phyloP scores from a whole-genome alignment of 1,140 invertebrate species.

The Drosophila azteca region DNA sequence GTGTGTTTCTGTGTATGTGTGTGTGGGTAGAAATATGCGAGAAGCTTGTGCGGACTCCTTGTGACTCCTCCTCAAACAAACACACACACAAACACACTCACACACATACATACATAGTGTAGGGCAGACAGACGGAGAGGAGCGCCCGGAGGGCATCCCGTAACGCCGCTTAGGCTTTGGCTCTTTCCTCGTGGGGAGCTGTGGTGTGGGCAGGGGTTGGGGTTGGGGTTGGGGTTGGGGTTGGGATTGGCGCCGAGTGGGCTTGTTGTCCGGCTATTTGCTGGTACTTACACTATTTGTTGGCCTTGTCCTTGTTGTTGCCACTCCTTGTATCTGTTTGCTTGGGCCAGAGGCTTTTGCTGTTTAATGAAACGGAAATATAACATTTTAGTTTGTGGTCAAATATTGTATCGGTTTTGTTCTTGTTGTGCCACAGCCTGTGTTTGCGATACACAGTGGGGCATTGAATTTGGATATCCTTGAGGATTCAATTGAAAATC shows the following conservation, averaged over 20 bases:
- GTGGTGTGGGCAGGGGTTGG: background rate
- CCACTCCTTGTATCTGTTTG: constrained; percentile 53
- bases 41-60: constrained; percentile 37
- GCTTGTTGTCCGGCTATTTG: constrained; percentile 64
- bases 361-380: constrained; percentile 79
- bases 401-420: constrained; percentile 58
- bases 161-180: constrained; percentile 36
- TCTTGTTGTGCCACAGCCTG: no score
- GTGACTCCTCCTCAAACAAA: constrained; percentile 50
- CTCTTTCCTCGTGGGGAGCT: constrained; percentile 13
- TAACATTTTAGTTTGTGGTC: constrained; percentile 74
- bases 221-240: no score
- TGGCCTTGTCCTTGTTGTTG: constrained; percentile 25
- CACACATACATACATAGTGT: background rate
- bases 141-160: background rate
- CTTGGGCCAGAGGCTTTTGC: constrained; percentile 62
- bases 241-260: no score
- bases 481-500: constrained; percentile 43
- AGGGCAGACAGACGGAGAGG: background rate
- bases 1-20: constrained; percentile 23
- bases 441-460: background rate
- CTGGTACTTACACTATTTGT: constrained; percentile 52
- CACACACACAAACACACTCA: constrained; percentile 22
- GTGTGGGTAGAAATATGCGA: constrained; percentile 61
- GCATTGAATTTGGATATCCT: constrained; percentile 1